Evolutionary conservation across 2,888 invertebrate species (phyloP).

Genomic region (Busseola fusca): DNA sequence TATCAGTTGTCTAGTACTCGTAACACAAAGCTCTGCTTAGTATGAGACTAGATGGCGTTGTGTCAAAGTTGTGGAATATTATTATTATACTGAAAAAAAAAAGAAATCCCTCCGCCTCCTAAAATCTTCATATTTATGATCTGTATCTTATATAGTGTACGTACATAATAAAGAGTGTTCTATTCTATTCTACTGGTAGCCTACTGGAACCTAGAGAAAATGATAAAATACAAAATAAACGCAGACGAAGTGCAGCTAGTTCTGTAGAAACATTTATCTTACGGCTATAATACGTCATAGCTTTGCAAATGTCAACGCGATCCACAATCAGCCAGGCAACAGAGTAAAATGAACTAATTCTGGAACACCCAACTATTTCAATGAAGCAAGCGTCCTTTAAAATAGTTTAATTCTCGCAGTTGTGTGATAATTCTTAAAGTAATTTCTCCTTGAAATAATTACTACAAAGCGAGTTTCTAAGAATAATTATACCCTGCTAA

Average conservation of each 20-base stretch:
- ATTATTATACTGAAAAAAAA: too few relatives aligned
- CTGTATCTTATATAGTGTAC: too few relatives aligned
- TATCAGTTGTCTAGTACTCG: too few relatives aligned
- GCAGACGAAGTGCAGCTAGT: background rate
- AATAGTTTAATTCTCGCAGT: slow-evolving; percentile 27
- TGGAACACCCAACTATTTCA: background rate
- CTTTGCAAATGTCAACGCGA: background rate
- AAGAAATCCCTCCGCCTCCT: too few relatives aligned
- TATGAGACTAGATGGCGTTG: too few relatives aligned
- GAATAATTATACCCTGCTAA: slow-evolving; percentile 19
- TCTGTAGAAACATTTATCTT: background rate
- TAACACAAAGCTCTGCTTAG: too few relatives aligned
- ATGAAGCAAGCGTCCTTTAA: slow-evolving; percentile 11
- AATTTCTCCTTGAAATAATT: slow-evolving; percentile 39
- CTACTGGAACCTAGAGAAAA: too few relatives aligned
- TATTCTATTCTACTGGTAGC: too few relatives aligned
- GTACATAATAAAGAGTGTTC: too few relatives aligned
- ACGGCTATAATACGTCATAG: background rate
- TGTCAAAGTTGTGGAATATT: too few relatives aligned
- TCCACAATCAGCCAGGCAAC: slow-evolving; percentile 4
- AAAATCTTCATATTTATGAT: too few relatives aligned
- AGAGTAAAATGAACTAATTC: slow-evolving; percentile 9
- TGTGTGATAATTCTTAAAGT: slow-evolving; percentile 10
- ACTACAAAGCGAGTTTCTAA: slow-evolving; percentile 23
- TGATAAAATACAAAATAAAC: background rate